Base-by-base conservation (phyloP, 1,140 invertebrate genomes). In the Apis florea region DNA sequence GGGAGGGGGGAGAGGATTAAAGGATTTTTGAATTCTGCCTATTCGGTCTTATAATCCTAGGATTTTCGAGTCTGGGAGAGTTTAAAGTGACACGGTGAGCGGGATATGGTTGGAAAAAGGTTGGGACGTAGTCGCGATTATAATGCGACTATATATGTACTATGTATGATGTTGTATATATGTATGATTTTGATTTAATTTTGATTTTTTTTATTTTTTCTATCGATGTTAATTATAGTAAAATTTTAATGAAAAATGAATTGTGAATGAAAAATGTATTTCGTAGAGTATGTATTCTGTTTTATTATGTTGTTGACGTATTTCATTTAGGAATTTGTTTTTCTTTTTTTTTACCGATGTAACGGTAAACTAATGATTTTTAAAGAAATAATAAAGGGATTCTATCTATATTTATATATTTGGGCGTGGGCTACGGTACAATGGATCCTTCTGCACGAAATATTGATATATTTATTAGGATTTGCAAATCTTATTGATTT, bases 351-450 rank as follows among this genome's bases (percentile, higher is more conserved):
- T 0, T 51, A 13, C 3, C 12, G 13, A 6, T 15, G 5, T 47
- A 40, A 40, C 10, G 6, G 6, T 10, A 26, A 21, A 5, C 10
- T 10, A 24, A 24, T 72, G 21, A 72, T 24, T 72, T 58, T 47
- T 58, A 21, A 24, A 9, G 31, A 21, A 58, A 24, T 11, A 21
- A 56, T 47, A 24, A 56, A 2, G 8, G 15, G 13, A 59, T 47
- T 72, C n/a, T n/a, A 58, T n/a, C 54, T 72, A 58, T 47, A 72
- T 59, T 72, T 72, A 49, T 72, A 49, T 24, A 59, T 59, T 47
- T 58, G 69, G 69, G 69, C 69, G 69, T 71, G 69, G 53, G 21
- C 69, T 71, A 54, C 24, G n/a, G 10, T 54, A 26, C 17, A 71
- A 71, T 71, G 53, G 69, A 71, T 19, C 51, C 51, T 54, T 56